Percentiles rank a stretch among this genome's conserved stretches.
These are phyloP conservation scores for Bibio marci DNA, from an alignment of 2,888 invertebrate species.

Conservation along the genomic window DNA sequence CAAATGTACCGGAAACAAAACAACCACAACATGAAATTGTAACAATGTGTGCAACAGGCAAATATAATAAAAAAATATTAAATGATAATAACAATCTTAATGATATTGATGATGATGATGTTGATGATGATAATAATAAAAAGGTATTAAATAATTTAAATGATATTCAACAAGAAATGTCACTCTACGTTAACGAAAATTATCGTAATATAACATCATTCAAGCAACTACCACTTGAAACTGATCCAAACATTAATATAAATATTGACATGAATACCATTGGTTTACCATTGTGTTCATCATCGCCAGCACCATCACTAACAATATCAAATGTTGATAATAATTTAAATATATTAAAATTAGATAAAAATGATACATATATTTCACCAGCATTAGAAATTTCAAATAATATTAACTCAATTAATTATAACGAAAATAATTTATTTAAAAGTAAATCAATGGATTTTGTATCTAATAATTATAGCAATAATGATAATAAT, in stretches of 20 bases:
- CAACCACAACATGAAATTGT: constrained; percentile 41
- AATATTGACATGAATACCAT: constrained; percentile 20
- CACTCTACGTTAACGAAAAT: constrained; percentile 25
- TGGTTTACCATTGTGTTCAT: constrained; percentile 16
- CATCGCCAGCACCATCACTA: constrained; percentile 1
- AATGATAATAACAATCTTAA: constrained; percentile 21
- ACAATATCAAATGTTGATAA: constrained; percentile 1
- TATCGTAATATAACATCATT: constrained; percentile 9
- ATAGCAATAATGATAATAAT: too few relatives aligned
- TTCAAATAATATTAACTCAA: too few relatives aligned
- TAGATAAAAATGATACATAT: constrained; percentile 23
- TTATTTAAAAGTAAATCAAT: too few relatives aligned
- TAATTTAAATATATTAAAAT: constrained; percentile 11
- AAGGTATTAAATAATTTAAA: neutral
- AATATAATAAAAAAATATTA: constrained; percentile 17
- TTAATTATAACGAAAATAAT: too few relatives aligned
- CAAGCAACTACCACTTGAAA: neutral
- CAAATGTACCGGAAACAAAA: constrained; percentile 42
- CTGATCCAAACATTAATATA: neutral
- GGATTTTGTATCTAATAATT: too few relatives aligned
- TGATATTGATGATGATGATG: constrained; percentile 6
- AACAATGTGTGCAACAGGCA: constrained; percentile 17
- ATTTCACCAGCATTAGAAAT: constrained; percentile 26
- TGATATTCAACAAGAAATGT: constrained; percentile 13
- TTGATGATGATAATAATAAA: constrained; percentile 1